These are phyloP conservation scores for Austrolebias charrua DNA, from an alignment of 2,797 vertebrate genomes.

Conservation along the genomic window DNA sequence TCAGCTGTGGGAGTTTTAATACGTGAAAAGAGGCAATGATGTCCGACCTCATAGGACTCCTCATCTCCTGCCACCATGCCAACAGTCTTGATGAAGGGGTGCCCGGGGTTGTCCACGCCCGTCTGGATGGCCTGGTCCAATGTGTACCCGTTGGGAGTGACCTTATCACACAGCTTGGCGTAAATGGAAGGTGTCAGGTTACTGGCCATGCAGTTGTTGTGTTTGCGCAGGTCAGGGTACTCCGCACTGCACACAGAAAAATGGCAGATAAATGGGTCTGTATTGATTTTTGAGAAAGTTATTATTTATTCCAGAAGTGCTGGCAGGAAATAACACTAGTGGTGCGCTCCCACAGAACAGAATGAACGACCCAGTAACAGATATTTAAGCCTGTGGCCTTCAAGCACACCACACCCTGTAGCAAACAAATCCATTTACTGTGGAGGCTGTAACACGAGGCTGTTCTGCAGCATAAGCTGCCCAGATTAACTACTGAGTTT, in stretches of 20 bases:
- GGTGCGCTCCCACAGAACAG: slow-evolving; percentile 8
- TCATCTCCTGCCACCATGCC: slow-evolving; percentile 91
- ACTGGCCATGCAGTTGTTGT: slow-evolving; percentile 99
- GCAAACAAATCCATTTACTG: background rate
- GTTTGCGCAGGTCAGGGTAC: slow-evolving; percentile 94
- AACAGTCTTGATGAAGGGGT: slow-evolving; percentile 93
- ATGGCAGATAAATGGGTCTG: slow-evolving; percentile 16
- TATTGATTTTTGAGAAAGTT: slow-evolving; percentile 2
- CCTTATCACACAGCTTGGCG: slow-evolving; percentile 87
- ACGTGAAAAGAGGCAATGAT: background rate
- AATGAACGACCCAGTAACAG: slow-evolving; percentile 7
- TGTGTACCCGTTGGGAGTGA: slow-evolving; percentile 90
- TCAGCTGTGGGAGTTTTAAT: too few relatives aligned
- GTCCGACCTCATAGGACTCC: slow-evolving; percentile 92
- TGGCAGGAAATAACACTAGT: background rate
- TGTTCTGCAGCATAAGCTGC: background rate
- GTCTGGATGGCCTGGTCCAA: slow-evolving; percentile 97
- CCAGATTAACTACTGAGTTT: background rate
- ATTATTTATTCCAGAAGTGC: background rate
- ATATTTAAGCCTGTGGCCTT: slow-evolving; percentile 1
- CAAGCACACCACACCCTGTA: slow-evolving; percentile 4
- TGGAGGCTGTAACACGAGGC: background rate
- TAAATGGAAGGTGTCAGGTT: slow-evolving; percentile 91
- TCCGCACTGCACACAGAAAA: slow-evolving; percentile 83
- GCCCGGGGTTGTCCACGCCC: slow-evolving; percentile 95